Evolutionary conservation across 2,797 vertebrate species (phyloP).

Genomic region (Xenopus petersii): DNA sequence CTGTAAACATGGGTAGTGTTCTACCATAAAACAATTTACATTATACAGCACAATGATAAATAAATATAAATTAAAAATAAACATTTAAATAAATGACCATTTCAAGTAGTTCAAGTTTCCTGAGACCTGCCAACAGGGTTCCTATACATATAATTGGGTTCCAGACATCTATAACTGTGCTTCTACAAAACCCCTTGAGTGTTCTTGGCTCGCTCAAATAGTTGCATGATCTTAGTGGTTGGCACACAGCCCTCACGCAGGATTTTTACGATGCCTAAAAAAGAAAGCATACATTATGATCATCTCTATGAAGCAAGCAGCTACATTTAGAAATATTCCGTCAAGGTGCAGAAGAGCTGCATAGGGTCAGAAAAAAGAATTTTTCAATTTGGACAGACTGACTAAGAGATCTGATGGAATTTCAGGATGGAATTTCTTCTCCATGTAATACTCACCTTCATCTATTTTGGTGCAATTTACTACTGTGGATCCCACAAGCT

Average conservation of each 20-base stretch:
- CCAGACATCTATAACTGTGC: neutral
- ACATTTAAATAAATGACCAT: too few relatives aligned
- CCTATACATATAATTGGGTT: neutral
- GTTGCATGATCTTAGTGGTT: conserved; percentile 67
- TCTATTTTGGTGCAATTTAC: conserved; percentile 83
- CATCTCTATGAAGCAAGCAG: too few relatives aligned
- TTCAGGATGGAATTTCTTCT: too few relatives aligned
- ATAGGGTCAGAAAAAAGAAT: too few relatives aligned
- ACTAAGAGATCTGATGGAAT: too few relatives aligned
- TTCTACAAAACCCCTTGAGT: conserved; percentile 10
- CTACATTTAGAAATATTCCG: too few relatives aligned
- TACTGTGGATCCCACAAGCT: conserved; percentile 80
- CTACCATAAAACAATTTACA: too few relatives aligned
- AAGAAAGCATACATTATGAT: neutral
- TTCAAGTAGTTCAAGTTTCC: neutral
- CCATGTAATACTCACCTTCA: conserved; percentile 65
- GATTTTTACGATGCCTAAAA: conserved; percentile 73
- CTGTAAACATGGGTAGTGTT: too few relatives aligned
- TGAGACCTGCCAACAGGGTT: neutral
- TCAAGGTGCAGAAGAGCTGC: too few relatives aligned
- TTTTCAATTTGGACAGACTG: too few relatives aligned
- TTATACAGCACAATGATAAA: too few relatives aligned
- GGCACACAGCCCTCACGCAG: conserved; percentile 84
- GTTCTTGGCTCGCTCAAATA: conserved; percentile 79
- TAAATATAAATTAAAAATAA: too few relatives aligned